Conservation (phyloP, 2,113 vertebrate species). For the Pterocles burchelli region DNA sequence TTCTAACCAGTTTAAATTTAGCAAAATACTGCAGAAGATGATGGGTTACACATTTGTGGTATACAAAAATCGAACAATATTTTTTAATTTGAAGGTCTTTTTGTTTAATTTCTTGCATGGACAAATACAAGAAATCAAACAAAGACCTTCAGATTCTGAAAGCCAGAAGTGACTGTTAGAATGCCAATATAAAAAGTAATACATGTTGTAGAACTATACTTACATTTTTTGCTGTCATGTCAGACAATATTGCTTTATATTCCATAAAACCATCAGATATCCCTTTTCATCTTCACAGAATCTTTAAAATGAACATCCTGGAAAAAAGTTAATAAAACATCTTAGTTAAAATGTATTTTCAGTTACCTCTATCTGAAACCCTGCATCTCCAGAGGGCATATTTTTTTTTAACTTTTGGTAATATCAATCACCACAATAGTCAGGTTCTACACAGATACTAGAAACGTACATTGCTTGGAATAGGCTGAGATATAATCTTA, state of each 20-base stretch:
- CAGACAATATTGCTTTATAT: constrained; percentile 69
- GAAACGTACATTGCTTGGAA: not conserved
- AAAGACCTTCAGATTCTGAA: not conserved
- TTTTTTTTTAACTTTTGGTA: not conserved
- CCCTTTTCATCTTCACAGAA: constrained; percentile 66
- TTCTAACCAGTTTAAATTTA: not conserved
- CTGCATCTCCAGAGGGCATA: not conserved
- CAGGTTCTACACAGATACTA: not conserved
- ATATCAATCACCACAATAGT: not conserved
- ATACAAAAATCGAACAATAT: not conserved
- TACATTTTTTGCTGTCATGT: constrained; percentile 80
- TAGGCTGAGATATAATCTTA: not conserved
- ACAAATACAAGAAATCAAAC: not conserved
- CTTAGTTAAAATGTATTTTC: not conserved
- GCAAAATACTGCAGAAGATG: not conserved
- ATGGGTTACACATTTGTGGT: not conserved
- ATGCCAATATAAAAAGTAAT: not conserved
- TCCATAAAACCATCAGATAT: constrained; percentile 67
- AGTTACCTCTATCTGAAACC: not conserved
- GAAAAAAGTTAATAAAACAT: constrained; percentile 44
- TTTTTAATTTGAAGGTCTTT: not conserved
- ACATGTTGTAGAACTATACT: constrained; percentile 24
- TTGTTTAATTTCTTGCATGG: not conserved
- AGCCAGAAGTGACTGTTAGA: not conserved
- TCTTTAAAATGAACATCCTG: constrained; percentile 71